Evolutionary conservation across 2,113 vertebrate species (phyloP).

Genomic region (Melanocharis versteri): DNA sequence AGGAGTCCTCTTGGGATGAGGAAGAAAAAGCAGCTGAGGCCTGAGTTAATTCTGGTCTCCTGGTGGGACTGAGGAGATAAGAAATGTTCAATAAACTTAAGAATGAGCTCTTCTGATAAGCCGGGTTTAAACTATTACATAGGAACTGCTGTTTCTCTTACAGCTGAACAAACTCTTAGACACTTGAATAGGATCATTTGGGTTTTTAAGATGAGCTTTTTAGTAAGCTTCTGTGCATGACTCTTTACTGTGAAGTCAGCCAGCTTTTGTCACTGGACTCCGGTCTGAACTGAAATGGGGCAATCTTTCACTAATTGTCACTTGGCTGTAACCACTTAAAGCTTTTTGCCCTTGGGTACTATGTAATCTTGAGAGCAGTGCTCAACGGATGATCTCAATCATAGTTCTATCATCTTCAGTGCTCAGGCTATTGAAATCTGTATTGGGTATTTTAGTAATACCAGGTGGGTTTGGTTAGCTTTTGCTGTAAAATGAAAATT

Average conservation of each 20-base stretch:
- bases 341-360: slow-evolving; percentile 29
- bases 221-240: not conserved
- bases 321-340: slow-evolving; percentile 46
- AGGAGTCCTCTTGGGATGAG: rapidly evolving
- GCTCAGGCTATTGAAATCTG: slow-evolving; percentile 31
- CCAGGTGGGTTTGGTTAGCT: slow-evolving; percentile 38
- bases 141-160: not conserved
- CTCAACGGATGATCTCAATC: slow-evolving; percentile 39
- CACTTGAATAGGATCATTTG: not conserved
- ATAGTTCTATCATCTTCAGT: slow-evolving; percentile 46
- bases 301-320: not conserved
- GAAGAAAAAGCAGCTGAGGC: not conserved
- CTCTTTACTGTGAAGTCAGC: not conserved
- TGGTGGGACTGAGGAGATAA: not conserved
- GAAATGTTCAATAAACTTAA: not conserved
- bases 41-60: not conserved
- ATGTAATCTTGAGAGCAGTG: slow-evolving; percentile 44
- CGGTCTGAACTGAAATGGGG: slow-evolving; percentile 26
- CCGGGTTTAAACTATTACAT: not conserved
- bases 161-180: not conserved
- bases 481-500: slow-evolving; percentile 16
- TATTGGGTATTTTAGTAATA: slow-evolving; percentile 44
- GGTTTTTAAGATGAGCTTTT: not conserved
- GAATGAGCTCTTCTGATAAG: not conserved
- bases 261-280: not conserved